Conservation (phyloP, 2,888 invertebrate species). For the Eumacrocentrus americanus region DNA sequence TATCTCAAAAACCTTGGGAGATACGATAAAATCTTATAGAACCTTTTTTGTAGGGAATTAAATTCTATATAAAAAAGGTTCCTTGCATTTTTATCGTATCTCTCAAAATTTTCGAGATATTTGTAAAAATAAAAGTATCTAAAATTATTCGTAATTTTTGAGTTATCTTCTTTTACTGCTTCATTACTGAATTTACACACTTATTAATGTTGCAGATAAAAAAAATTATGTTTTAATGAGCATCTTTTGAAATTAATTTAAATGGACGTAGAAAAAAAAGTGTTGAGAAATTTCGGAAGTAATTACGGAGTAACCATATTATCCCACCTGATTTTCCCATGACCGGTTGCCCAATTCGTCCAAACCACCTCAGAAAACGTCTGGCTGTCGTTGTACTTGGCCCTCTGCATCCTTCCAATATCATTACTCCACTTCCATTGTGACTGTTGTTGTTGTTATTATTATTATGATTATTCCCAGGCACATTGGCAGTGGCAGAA, state of each 20-base stretch:
- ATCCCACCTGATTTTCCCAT: conserved; percentile 63
- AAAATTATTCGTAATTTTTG: background rate
- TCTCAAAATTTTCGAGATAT: too few relatives aligned
- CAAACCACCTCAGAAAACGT: conserved; percentile 65
- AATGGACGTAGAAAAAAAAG: too few relatives aligned
- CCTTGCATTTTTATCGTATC: too few relatives aligned
- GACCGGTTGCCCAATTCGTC: conserved; percentile 64
- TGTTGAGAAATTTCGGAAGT: background rate
- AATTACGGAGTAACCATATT: background rate
- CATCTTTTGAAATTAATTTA: too few relatives aligned
- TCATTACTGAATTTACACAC: too few relatives aligned
- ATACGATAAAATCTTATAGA: too few relatives aligned
- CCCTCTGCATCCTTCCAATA: conserved; percentile 53
- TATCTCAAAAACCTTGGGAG: too few relatives aligned
- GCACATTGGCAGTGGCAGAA: conserved; percentile 18
- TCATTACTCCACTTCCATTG: conserved; percentile 52
- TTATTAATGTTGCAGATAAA: too few relatives aligned
- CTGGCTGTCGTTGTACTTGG: conserved; percentile 62
- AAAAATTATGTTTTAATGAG: too few relatives aligned
- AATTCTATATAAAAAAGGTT: too few relatives aligned
- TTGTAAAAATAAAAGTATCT: background rate
- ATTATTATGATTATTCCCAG: conserved; percentile 32
- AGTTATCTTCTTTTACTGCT: too few relatives aligned
- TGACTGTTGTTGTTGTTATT: conserved; percentile 38
- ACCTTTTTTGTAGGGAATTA: too few relatives aligned